A percentile compares a stretch with the other conserved stretches of the same genome.
phyloP scores from a whole-genome alignment of 2,888 invertebrate genomes.

The Oscheius sp. region DNA sequence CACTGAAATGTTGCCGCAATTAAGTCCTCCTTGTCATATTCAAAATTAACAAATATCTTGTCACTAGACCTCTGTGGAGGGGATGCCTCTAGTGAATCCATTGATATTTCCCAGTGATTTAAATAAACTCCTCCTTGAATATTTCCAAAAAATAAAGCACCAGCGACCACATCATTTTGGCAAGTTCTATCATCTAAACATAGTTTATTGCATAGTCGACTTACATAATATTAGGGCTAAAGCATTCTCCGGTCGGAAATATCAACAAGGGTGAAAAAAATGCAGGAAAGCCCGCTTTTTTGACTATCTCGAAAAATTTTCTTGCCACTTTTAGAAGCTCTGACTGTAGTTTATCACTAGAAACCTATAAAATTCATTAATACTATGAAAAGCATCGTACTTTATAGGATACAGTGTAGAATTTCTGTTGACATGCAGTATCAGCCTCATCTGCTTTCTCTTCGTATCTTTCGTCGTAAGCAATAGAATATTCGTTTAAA shows the following conservation, averaged over 20 bases:
- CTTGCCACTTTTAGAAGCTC: neutral
- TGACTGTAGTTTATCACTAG: neutral
- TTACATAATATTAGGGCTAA: neutral
- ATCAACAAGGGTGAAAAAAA: neutral
- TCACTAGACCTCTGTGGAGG: neutral
- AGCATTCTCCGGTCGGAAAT: conserved; percentile 1
- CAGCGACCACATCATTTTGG: conserved; percentile 38
- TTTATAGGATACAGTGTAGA: conserved; percentile 4
- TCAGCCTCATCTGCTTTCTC: conserved; percentile 11
- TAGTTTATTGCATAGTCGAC: neutral
- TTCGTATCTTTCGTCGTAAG: neutral
- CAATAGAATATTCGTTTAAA: conserved; percentile 36
- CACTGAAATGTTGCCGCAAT: conserved; percentile 41
- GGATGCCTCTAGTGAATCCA: neutral
- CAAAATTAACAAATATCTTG: conserved; percentile 41
- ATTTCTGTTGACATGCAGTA: neutral
- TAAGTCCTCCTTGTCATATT: conserved; percentile 51
- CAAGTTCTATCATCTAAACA: conserved; percentile 37
- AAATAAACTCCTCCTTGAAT: conserved; percentile 52
- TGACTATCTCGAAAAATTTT: conserved; percentile 33
- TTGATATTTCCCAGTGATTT: conserved; percentile 52
- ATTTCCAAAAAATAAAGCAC: conserved; percentile 54
- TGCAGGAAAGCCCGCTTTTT: neutral
- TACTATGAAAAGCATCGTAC: neutral
- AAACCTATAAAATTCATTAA: neutral